These are phyloP conservation scores for Lasioglossum zephyrum DNA, from an alignment of 2,888 invertebrate species.

Conservation along the genomic window DNA sequence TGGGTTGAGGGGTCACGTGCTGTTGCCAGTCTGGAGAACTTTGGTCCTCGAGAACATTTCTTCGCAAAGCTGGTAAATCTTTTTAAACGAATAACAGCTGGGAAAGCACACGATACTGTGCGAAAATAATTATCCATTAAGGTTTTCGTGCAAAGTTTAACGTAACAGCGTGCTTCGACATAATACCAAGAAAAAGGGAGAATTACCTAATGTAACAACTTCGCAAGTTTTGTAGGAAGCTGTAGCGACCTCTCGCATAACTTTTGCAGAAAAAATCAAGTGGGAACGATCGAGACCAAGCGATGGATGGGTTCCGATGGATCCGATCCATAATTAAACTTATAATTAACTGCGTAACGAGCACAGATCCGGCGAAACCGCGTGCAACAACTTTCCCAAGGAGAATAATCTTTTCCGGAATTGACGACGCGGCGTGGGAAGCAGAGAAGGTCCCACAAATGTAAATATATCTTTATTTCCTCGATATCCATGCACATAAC, in stretches of 20 bases:
- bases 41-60: no score
- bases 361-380: background rate
- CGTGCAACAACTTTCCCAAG: conserved; percentile 7
- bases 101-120: background rate
- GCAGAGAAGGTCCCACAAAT: background rate
- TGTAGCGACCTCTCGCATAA: background rate
- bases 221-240: background rate
- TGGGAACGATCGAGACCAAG: background rate
- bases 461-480: background rate
- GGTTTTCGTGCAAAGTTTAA: background rate
- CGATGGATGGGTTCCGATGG: background rate
- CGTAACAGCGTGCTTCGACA: background rate
- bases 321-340: conserved; percentile 19
- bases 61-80: background rate
- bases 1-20: background rate
- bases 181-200: background rate
- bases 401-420: conserved; percentile 6
- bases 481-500: background rate
- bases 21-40: background rate
- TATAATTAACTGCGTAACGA: conserved; percentile 23
- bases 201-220: background rate
- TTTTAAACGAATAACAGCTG: background rate
- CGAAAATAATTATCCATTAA: background rate
- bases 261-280: background rate
- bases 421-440: background rate